Conservation (phyloP, 2,888 invertebrate genomes). For the Apotomis capreana region DNA sequence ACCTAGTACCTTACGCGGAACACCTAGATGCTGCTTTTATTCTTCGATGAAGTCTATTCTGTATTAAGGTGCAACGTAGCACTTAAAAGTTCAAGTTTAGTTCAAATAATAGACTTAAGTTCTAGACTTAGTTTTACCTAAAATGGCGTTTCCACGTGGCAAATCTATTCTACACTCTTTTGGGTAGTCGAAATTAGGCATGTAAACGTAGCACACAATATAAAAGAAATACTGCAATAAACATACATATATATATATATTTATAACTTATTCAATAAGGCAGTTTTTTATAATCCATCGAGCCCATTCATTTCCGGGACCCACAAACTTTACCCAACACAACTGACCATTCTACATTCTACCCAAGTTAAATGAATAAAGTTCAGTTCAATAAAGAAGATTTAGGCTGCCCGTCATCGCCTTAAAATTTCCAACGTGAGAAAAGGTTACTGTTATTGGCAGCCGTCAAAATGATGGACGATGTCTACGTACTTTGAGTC, state of each 20-base stretch:
- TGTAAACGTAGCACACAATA: too few relatives aligned
- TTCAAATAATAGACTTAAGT: too few relatives aligned
- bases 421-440: conserved; percentile 58
- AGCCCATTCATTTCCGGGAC: conserved; percentile 8
- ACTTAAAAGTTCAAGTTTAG: too few relatives aligned
- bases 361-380: conserved; percentile 37
- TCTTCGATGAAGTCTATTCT: too few relatives aligned
- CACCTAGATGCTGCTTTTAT: too few relatives aligned
- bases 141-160: too few relatives aligned
- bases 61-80: too few relatives aligned
- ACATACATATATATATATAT: neutral
- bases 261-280: neutral
- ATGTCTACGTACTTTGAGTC: conserved; percentile 48
- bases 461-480: conserved; percentile 71
- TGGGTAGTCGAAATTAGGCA: too few relatives aligned
- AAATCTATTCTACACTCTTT: too few relatives aligned
- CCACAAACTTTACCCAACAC: conserved; percentile 15
- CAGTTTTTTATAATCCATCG: conserved; percentile 1
- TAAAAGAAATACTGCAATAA: too few relatives aligned
- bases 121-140: too few relatives aligned
- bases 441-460: conserved; percentile 71
- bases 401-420: conserved; percentile 50
- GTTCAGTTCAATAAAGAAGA: conserved; percentile 38
- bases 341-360: conserved; percentile 20
- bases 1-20: too few relatives aligned